Conservation (phyloP, 2,797 vertebrate genomes). For the Siniperca scherzeri region DNA sequence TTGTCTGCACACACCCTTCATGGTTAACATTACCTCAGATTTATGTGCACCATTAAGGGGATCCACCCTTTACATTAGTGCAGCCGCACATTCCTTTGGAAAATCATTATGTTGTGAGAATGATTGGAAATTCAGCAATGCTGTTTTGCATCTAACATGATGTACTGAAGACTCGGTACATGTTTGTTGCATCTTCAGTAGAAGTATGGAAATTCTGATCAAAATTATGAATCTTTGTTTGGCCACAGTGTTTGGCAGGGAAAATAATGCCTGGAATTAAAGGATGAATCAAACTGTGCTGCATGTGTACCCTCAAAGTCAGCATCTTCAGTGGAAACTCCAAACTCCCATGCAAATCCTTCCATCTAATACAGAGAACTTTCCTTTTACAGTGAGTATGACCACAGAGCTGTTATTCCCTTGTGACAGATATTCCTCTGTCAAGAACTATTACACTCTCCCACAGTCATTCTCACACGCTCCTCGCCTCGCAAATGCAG, state of each 20-base stretch:
- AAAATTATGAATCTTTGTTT: constrained; percentile 45
- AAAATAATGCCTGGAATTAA: constrained; percentile 43
- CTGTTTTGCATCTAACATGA: constrained; percentile 22
- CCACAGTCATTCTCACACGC: constrained; percentile 60
- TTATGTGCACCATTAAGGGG: constrained; percentile 62
- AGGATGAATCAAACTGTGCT: constrained; percentile 49
- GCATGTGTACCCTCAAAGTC: constrained; percentile 50
- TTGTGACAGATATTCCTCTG: constrained; percentile 75
- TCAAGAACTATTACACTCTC: constrained; percentile 70
- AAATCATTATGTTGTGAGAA: constrained; percentile 38
- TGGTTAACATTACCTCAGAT: constrained; percentile 73
- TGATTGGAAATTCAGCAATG: constrained; percentile 35
- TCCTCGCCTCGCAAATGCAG: constrained; percentile 39
- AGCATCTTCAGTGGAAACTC: constrained; percentile 73
- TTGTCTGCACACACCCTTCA: constrained; percentile 69
- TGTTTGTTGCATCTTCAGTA: constrained; percentile 22
- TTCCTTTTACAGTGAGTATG: constrained; percentile 65
- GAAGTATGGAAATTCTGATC: constrained; percentile 69
- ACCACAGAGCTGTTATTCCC: constrained; percentile 70
- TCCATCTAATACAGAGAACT: constrained; percentile 63
- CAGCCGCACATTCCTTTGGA: constrained; percentile 41
- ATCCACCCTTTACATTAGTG: constrained; percentile 52
- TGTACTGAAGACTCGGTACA: not conserved
- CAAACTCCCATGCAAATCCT: constrained; percentile 59
- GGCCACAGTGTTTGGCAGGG: constrained; percentile 27